Evolutionary conservation across 2,888 invertebrate species (phyloP), one percentile per base, ranked within the genome.

Genomic region (Tetramorium bicarinatum): DNA sequence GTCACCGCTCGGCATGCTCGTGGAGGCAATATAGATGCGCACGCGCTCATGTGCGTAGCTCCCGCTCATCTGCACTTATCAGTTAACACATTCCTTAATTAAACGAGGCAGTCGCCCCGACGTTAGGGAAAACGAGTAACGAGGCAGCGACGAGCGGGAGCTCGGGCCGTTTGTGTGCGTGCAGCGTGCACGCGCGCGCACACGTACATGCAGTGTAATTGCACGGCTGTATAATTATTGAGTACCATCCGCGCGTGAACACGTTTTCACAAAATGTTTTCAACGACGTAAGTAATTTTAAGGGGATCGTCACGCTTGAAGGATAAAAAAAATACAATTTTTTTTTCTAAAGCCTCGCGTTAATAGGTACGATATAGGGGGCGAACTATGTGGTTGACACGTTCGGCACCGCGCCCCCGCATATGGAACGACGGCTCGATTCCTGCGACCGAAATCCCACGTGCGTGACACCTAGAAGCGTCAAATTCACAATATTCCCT

Each of bases 31-130:
- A 38, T 64, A 56, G 74, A 56, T 62, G 75, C 75, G 66, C 82
- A 66, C 66, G 82, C 66, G 76, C 76, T 56, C 44, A 54, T 54
- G 56, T 41, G 38, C 82, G n/a, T 47, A 47, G 56, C 47, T 76
- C 62, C 76, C 47, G n/a, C 75, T 75, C 82, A 67, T 82, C 66
- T 76, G 76, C 59, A 77, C 77, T 83, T 83, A 83, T 83, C 83
- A 77, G 69, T 82, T 83, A 83, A 77, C 83, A 69, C 77, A 77
- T 77, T 76, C 69, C 77, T 83, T 83, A 79, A 83, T 83, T 83
- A 83, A 83, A 83, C 79, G 69, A 69, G 61, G 54, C 67, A 62
- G 83, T 83, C 69, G 71, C 59, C 56, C 66, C 67, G 69, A 62
- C 69, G 67, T 83, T 77, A 62, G 77, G 77, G 79, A 69, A 83